Evolutionary conservation across 1,140 invertebrate species (phyloP).

Genomic region (Drosophila arizonae): DNA sequence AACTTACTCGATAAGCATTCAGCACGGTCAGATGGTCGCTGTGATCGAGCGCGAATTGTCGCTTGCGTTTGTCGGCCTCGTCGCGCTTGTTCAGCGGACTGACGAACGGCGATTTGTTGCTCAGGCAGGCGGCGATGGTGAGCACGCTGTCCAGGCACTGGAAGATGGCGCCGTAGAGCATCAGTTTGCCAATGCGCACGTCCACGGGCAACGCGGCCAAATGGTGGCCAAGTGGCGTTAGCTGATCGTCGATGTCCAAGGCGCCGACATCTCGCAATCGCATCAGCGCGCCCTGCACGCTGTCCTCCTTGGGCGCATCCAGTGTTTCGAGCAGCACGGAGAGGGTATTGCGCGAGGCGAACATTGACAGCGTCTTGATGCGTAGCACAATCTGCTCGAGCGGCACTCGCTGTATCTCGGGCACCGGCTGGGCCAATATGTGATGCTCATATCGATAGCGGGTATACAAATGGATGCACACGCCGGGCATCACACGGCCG

Average conservation of each 20-base stretch:
- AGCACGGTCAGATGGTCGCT: constrained; percentile 93
- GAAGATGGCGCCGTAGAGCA: constrained; percentile 95
- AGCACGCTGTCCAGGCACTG: constrained; percentile 96
- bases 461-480: constrained; percentile 92
- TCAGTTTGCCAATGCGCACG: constrained; percentile 94
- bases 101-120: constrained; percentile 92
- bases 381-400: constrained; percentile 94
- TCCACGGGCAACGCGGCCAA: constrained; percentile 95
- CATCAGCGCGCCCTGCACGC: constrained; percentile 89
- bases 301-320: constrained; percentile 91
- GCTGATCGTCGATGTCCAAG: constrained; percentile 88
- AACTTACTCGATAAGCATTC: constrained; percentile 88
- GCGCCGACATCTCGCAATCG: constrained; percentile 93
- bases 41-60: constrained; percentile 87
- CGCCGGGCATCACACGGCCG: constrained; percentile 93
- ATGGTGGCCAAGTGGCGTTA: constrained; percentile 95
- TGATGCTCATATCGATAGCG: constrained; percentile 87
- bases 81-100: constrained; percentile 89
- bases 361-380: constrained; percentile 91
- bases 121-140: constrained; percentile 95
- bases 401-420: constrained; percentile 93
- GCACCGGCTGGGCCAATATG: constrained; percentile 88
- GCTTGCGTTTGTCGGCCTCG: constrained; percentile 88
- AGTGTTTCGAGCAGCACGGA: constrained; percentile 88
- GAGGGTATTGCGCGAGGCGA: constrained; percentile 86